A percentile compares a stretch with the other conserved stretches of the same genome.
These are phyloP conservation scores for Acipenser ruthenus DNA, from an alignment of 2,797 vertebrate species.

Conservation along the genomic window DNA sequence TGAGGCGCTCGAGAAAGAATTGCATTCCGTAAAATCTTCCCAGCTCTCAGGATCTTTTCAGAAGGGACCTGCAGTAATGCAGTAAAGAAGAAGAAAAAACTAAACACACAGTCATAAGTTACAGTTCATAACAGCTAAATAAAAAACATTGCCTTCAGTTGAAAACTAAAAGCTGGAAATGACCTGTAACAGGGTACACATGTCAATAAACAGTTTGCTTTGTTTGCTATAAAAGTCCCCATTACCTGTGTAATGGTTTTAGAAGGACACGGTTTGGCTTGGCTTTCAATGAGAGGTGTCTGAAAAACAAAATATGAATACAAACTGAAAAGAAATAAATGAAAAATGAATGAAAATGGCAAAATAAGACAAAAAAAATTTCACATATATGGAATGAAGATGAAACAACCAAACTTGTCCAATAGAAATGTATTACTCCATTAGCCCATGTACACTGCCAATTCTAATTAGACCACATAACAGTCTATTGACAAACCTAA, in stretches of 20 bases:
- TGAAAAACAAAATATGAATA: constrained; percentile 82
- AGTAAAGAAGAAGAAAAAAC: background rate
- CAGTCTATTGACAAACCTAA: too few relatives aligned
- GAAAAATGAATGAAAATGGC: constrained; percentile 33
- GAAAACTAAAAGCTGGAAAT: too few relatives aligned
- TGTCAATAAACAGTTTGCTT: too few relatives aligned
- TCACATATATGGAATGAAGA: constrained; percentile 31
- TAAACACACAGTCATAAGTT: too few relatives aligned
- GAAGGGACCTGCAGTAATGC: constrained; percentile 71
- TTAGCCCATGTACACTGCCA: too few relatives aligned
- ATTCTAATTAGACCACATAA: too few relatives aligned
- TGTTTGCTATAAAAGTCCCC: constrained; percentile 25
- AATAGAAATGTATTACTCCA: too few relatives aligned
- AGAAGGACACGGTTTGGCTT: constrained; percentile 62
- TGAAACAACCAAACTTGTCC: background rate
- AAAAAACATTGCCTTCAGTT: too few relatives aligned
- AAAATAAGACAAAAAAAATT: constrained; percentile 16
- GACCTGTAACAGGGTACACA: too few relatives aligned
- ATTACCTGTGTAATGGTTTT: constrained; percentile 84
- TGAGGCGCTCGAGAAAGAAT: constrained; percentile 85
- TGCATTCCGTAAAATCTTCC: constrained; percentile 77
- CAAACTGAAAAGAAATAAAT: constrained; percentile 40
- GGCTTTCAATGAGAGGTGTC: constrained; percentile 80
- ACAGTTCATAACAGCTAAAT: too few relatives aligned
- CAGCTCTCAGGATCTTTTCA: constrained; percentile 85